A percentile compares a stretch with the other conserved stretches of the same genome.
Conservation (phyloP, 2,888 invertebrate species). For the Margaritifera margaritifera region DNA sequence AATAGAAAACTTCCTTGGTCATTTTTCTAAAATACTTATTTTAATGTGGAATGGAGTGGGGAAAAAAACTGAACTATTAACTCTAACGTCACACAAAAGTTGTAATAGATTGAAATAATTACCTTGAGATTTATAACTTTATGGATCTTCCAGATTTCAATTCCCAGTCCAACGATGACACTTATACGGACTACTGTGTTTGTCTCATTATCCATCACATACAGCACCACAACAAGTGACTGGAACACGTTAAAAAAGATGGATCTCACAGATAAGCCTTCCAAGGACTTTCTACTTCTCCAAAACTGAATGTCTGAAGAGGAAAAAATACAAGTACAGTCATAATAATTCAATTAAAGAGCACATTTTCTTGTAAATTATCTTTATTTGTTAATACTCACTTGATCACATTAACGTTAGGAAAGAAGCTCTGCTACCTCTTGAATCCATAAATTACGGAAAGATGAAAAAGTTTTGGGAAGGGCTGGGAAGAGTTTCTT, state of each 20-base stretch:
- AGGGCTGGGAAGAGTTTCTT: no score
- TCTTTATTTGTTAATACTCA: not conserved
- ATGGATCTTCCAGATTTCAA: conserved; percentile 99
- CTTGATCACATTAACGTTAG: no score
- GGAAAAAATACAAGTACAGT: conserved; percentile 5
- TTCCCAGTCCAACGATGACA: conserved; percentile 93
- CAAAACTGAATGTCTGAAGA: conserved; percentile 95
- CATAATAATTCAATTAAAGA: not conserved
- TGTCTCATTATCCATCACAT: conserved; percentile 98
- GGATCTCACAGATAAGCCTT: conserved; percentile 95
- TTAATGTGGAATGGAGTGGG: no score
- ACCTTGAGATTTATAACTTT: conserved; percentile 80
- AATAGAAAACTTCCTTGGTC: no score
- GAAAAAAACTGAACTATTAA: no score
- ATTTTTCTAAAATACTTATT: no score
- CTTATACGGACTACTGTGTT: conserved; percentile 96
- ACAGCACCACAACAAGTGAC: conserved; percentile 93
- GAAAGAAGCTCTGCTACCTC: no score
- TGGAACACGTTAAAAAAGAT: conserved; percentile 99
- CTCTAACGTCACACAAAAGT: not conserved
- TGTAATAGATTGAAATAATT: conserved; percentile 7
- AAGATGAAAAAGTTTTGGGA: no score
- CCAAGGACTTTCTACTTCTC: conserved; percentile 96
- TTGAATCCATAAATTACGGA: no score
- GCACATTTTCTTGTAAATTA: not conserved